phyloP scores from a whole-genome alignment of 1,140 invertebrate genomes.

The Drosophila busckii region DNA sequence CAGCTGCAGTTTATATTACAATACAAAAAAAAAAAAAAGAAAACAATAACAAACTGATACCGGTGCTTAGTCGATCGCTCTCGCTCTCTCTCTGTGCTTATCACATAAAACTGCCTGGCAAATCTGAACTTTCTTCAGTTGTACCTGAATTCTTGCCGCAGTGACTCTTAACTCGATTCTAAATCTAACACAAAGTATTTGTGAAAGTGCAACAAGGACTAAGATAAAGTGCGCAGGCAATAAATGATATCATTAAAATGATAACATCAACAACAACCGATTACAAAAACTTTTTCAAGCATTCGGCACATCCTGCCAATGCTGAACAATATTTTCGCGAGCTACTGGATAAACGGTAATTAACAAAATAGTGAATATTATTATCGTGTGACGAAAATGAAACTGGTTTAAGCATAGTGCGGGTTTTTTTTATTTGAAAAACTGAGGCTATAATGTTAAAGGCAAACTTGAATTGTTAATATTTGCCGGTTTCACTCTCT shows the following conservation, averaged over 20 bases:
- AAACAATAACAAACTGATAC: slow-evolving; percentile 20
- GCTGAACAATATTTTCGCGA: slow-evolving; percentile 70
- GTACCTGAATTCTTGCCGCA: slow-evolving; percentile 38
- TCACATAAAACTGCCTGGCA: slow-evolving; percentile 40
- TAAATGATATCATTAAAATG: slow-evolving; percentile 55
- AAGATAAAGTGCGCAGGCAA: no score
- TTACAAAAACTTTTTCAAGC: slow-evolving; percentile 68
- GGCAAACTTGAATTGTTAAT: slow-evolving; percentile 5
- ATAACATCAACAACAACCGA: slow-evolving; percentile 64
- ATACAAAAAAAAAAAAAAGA: slow-evolving; percentile 19
- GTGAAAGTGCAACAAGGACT: slow-evolving; percentile 5
- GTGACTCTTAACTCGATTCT: slow-evolving; percentile 5
- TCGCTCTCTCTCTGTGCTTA: background rate
- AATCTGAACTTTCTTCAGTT: slow-evolving; percentile 54
- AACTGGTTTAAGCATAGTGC: slow-evolving; percentile 13
- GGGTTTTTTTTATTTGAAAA: no score
- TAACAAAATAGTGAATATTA: background rate
- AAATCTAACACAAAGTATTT: background rate
- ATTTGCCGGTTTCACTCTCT: background rate
- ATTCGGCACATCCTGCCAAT: slow-evolving; percentile 66
- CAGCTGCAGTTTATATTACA: slow-evolving; percentile 26
- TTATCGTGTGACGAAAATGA: background rate
- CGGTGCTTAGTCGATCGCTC: slow-evolving; percentile 12
- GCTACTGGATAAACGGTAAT: slow-evolving; percentile 56
- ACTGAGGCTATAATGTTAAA: no score